phyloP scores from a whole-genome alignment of 2,888 invertebrate species.

The Xanthorhoe spadicearia region DNA sequence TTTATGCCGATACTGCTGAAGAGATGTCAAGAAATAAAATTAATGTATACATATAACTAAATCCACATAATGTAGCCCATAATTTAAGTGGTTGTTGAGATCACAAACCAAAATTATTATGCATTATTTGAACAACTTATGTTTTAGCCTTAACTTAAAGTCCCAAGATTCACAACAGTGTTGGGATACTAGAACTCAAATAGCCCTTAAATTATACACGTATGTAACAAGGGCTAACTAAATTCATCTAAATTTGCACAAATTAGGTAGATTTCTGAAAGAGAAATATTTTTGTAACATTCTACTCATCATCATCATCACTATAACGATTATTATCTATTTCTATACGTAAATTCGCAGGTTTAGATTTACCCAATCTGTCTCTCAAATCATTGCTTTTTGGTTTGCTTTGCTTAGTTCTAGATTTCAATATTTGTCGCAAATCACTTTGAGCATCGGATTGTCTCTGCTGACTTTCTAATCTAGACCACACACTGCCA shows the following conservation, averaged over 20 bases:
- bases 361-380: conserved; percentile 70
- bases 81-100: neutral
- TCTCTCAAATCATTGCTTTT: conserved; percentile 70
- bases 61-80: conserved; percentile 3
- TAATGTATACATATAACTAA: too few relatives aligned
- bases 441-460: conserved; percentile 62
- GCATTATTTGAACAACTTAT: neutral
- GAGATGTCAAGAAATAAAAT: neutral
- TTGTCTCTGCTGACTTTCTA: conserved; percentile 66
- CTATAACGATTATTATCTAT: conserved; percentile 72
- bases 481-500: conserved; percentile 84
- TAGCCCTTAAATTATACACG: too few relatives aligned
- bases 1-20: neutral
- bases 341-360: conserved; percentile 78
- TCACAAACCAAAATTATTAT: conserved; percentile 2
- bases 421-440: conserved; percentile 67
- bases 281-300: neutral
- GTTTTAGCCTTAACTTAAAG: neutral
- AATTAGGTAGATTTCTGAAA: neutral
- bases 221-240: neutral
- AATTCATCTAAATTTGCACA: neutral
- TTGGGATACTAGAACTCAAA: neutral
- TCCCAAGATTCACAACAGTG: neutral
- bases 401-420: conserved; percentile 57
- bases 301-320: conserved; percentile 21